Evolutionary conservation across 2,113 vertebrate species (phyloP).

Genomic region (Protobothrops mucrosquamatus): DNA sequence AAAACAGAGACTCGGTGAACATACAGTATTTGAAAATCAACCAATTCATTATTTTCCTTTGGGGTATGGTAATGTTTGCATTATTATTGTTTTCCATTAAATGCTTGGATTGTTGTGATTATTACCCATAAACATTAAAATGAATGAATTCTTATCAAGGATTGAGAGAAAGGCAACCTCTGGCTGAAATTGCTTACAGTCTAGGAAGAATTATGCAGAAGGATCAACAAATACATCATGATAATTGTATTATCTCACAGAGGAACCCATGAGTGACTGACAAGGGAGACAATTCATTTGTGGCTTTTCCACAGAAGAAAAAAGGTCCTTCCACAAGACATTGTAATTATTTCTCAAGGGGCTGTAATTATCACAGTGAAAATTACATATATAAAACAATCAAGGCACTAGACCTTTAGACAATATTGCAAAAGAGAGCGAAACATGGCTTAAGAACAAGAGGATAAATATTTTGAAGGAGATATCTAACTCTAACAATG

Average conservation of each 20-base stretch:
- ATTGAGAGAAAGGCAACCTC: neutral
- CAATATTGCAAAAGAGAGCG: constrained; percentile 47
- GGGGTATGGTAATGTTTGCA: neutral
- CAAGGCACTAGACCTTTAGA: constrained; percentile 51
- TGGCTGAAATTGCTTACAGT: neutral
- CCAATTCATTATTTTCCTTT: neutral
- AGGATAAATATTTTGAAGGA: constrained; percentile 40
- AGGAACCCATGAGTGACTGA: neutral
- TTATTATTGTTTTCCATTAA: neutral
- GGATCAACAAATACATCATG: neutral
- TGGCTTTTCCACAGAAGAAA: constrained; percentile 5
- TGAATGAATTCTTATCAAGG: neutral
- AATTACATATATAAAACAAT: constrained; percentile 51
- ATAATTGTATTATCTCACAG: neutral
- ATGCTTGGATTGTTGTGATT: neutral
- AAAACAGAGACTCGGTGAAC: neutral
- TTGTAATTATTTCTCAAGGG: constrained; percentile 29
- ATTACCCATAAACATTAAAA: neutral
- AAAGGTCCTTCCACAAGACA: neutral
- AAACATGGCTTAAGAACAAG: constrained; percentile 37
- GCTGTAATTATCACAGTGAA: constrained; percentile 45
- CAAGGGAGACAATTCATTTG: constrained; percentile 31
- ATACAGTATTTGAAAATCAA: neutral
- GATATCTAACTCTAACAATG: constrained; percentile 28
- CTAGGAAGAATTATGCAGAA: neutral